These are phyloP conservation scores for Agriopis marginaria DNA, from an alignment of 2,888 invertebrate species.

Conservation along the genomic window DNA sequence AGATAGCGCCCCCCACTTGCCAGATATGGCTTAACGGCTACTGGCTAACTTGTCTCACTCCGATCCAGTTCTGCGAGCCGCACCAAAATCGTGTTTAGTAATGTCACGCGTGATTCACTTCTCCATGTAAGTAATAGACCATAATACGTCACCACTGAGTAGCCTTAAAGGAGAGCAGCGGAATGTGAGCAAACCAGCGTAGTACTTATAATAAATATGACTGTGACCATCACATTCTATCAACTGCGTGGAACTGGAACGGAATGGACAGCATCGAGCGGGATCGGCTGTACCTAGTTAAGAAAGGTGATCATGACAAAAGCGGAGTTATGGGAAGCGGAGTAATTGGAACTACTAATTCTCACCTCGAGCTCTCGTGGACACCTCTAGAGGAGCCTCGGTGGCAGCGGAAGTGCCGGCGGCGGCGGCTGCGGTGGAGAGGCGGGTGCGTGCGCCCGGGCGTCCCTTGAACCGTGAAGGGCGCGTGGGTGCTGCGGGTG, in stretches of 20 bases:
- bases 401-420: slow-evolving; percentile 77
- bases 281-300: slow-evolving; percentile 46
- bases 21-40: slow-evolving; percentile 15
- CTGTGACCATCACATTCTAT: slow-evolving; percentile 22
- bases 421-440: slow-evolving; percentile 78
- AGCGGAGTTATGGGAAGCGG: neutral
- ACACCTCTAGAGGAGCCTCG: slow-evolving; percentile 77
- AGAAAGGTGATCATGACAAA: slow-evolving; percentile 43
- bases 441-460: slow-evolving; percentile 74
- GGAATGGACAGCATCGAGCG: slow-evolving; percentile 24
- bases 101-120: slow-evolving; percentile 17
- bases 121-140: slow-evolving; percentile 7
- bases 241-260: slow-evolving; percentile 12
- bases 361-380: slow-evolving; percentile 83
- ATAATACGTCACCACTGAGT: slow-evolving; percentile 18
- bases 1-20: slow-evolving; percentile 41
- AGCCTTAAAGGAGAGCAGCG: slow-evolving; percentile 22
- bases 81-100: slow-evolving; percentile 10
- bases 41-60: slow-evolving; percentile 20
- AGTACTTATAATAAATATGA: neutral
- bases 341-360: neutral
- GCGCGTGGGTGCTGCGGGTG: slow-evolving; percentile 73
- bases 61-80: slow-evolving; percentile 23
- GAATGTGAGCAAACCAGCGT: slow-evolving; percentile 22
- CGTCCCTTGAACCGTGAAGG: slow-evolving; percentile 79